Evolutionary conservation across 2,888 invertebrate species (phyloP).

Genomic region (Amphipyra berbera): DNA sequence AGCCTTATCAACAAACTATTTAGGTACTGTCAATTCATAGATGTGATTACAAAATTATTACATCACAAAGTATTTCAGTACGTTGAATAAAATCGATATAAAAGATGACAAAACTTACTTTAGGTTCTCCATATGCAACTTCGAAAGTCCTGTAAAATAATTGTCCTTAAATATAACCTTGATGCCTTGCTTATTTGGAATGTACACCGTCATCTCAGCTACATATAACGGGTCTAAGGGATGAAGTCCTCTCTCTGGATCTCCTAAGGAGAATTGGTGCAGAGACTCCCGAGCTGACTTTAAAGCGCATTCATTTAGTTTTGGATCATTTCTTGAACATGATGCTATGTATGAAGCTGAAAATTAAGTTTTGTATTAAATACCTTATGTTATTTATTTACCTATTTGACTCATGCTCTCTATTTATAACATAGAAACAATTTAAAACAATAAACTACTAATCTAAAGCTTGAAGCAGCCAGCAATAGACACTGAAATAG

Average conservation of each 20-base stretch:
- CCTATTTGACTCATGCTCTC: too few species aligned
- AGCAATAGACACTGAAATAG: too few species aligned
- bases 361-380: constrained; percentile 26
- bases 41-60: too few species aligned
- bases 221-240: constrained; percentile 76
- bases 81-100: too few species aligned
- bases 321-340: constrained; percentile 78
- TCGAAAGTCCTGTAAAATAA: constrained; percentile 74
- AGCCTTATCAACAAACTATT: too few species aligned
- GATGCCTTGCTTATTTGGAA: constrained; percentile 77
- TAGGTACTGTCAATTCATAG: too few species aligned
- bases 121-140: constrained; percentile 68
- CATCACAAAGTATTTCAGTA: too few species aligned
- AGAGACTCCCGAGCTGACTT: constrained; percentile 74
- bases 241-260: constrained; percentile 66
- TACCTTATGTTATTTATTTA: neutral
- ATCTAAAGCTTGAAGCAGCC: too few species aligned
- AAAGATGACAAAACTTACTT: constrained; percentile 64
- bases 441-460: too few species aligned
- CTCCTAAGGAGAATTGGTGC: constrained; percentile 72
- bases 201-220: constrained; percentile 72
- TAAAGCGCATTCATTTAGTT: constrained; percentile 76
- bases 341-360: constrained; percentile 73
- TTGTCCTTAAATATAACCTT: constrained; percentile 76
- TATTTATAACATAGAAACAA: too few species aligned